Percentiles rank a stretch among this genome's conserved stretches.
Conservation (phyloP, 1,140 invertebrate genomes). For the Drosophila navojoa region DNA sequence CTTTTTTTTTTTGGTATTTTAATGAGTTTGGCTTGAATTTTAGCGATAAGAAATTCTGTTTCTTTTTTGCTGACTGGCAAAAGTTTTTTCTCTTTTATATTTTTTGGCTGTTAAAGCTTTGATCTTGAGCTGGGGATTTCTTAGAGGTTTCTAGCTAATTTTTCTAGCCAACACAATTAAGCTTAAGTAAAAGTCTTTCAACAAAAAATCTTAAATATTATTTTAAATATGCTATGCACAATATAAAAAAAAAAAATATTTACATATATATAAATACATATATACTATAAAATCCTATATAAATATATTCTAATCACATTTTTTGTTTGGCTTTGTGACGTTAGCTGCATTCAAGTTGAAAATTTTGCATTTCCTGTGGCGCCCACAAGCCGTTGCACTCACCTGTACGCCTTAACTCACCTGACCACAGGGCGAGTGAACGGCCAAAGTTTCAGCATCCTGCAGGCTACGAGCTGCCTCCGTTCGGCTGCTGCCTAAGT, state of each 20-base stretch:
- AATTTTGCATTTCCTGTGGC: slow-evolving; percentile 8
- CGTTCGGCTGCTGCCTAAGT: slow-evolving; percentile 39
- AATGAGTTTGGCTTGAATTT: slow-evolving; percentile 62
- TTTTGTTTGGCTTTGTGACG: background rate
- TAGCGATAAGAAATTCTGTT: slow-evolving; percentile 46
- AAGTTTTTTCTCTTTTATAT: too few species aligned
- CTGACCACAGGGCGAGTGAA: slow-evolving; percentile 4
- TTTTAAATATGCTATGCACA: too few species aligned
- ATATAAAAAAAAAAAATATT: too few species aligned
- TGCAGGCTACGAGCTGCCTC: background rate
- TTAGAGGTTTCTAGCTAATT: too few species aligned
- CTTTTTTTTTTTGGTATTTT: slow-evolving; percentile 59
- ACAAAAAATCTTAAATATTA: too few species aligned
- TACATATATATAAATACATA: too few species aligned
- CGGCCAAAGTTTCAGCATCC: slow-evolving; percentile 8
- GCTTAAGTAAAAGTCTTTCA: background rate
- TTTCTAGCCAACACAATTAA: background rate
- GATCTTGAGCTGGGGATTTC: background rate
- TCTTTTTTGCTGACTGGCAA: slow-evolving; percentile 25
- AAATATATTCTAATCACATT: background rate
- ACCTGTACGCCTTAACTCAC: background rate
- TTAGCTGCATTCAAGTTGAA: background rate
- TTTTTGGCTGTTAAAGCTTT: slow-evolving; percentile 70
- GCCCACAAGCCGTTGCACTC: background rate
- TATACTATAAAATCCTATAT: too few species aligned